Base-by-base conservation (phyloP, 2,888 invertebrate genomes). In the Machimus rusticus region DNA sequence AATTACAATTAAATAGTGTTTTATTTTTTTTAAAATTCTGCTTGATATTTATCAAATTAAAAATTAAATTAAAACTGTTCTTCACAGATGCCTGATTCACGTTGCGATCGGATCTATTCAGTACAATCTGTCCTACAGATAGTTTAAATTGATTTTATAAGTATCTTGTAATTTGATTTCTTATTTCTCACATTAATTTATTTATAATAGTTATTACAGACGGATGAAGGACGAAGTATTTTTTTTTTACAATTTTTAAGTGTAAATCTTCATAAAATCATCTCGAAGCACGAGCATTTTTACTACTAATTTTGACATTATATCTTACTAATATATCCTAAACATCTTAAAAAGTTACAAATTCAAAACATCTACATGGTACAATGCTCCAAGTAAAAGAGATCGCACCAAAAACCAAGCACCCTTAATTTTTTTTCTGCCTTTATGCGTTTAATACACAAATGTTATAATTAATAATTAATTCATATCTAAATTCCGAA, bases 201-300 rank as follows among this genome's bases (percentile, higher is more conserved):
- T 82, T 79, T 28, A 77, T 77, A 19, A 19, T 55, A 55, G 19
- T 19, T 66, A 23, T 66, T 66, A 78, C 39, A 82, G 82, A 82
- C 82, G 82, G 82, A 82, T 57, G 12, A 82, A 82, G 82, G 82
- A 82, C 82, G 82, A 82, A 82, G 55, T 57, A 51, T 16, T 37
- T 46, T 46, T 12, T 57, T 82, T 51, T 34, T 57, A 57, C 37
- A 66, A 66, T 66, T 66, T 66, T 23, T 66, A 66, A n/a, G 51
- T n/a, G 51, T 51, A 51, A 66, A 23, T 66, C 12, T 66, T 14
- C 66, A 66, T 28, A 66, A 66, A 23, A 66, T 28, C 0, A 66
- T 8, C 28, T 66, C 66, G 5, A 19, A 23, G 12, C 9, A n/a
- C 23, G 66, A 66, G 66, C 9, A 66, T 28, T 66, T 66, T 55